Base-by-base conservation (phyloP, 1,140 invertebrate species). In the Babylonia areolata region DNA sequence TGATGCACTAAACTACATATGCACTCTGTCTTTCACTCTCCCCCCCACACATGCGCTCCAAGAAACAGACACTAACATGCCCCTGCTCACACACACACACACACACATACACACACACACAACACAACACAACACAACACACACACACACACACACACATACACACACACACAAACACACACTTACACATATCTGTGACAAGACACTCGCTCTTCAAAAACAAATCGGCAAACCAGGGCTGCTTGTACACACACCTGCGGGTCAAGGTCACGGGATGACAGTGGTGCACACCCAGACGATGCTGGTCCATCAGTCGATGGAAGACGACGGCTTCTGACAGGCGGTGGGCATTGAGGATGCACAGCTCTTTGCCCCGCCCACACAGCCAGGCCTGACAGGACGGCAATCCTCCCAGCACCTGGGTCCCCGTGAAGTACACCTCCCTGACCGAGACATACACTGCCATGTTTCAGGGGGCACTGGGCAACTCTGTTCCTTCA, bases 291-390 rank as follows among this genome's bases (percentile, higher is more conserved):
- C 81, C 51, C 33, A 91, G 28, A 20, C 85, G 51, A 81, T 89
- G 88, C 64, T 88, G 81, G n/a, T 80, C 71, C 81, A 90, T 82
- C 40, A 91, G 84, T 31, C 85, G 85, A 31, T 87, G 88, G 69
- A 82, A 91, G 17, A 89, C 54, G 31, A 91, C 35, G n/a, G 86
- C 87, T 69, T 91, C 90, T 23, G 90, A 83, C 23, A 89, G 58
- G 20, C 90, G 71, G 51, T 88, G 85, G 31, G 81, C 85, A 51
- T 91, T 90, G 23, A 91, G 73, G 28, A 90, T 69, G 42, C 80
- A 73, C n/a, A 91, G 84, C 20, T 84, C 80, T 51, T 87, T 85
- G 9, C 88, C 89, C 79, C 88, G 85, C 39, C 86, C 81, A 88
- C 89, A 87, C 35, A 87, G 58, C 90, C 90, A 91, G 23, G 85